Base-by-base conservation (phyloP, 1,140 invertebrate species). In the Hydropsyche tenuis region DNA sequence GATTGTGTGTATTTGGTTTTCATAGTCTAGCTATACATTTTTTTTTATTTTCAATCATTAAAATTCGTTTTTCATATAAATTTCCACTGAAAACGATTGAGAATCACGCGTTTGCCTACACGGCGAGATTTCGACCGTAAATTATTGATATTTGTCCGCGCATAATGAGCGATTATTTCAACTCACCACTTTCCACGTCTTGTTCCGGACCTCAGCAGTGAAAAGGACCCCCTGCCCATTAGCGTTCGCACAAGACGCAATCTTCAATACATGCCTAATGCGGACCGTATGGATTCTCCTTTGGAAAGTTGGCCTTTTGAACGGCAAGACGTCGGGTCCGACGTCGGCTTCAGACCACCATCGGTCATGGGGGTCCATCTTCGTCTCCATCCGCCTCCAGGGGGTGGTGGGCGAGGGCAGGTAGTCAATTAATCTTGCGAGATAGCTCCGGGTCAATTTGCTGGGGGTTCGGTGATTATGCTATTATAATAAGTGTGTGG, bases 381-480 rank as follows among this genome's bases (percentile, higher is more conserved):
- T 70, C 51, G 69, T 70, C 53, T 37, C 51, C 37, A 11, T 25
- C 5, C 56, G 22, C 7, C 23, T 37, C 3, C 30, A 37, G 3
- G 30, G 23, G 30, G 25, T n/a, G 25, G 23, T 53, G 16, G 48
- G 30, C 69, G 18, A 56, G 18, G 22, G 63, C 30, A 37, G 25
- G 69, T 18, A 37, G 45, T 73, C 71, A 73, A 73, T 73, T 73
- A 73, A 73, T 73, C 71, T 73, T 73, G 51, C 42, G 62, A 73
- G 71, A 73, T 73, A 65, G 64, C 63, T 73, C 63, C 14, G 71
- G 71, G 71, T 73, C 71, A 73, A 73, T 65, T 73, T 73, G 71
- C 71, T 9, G 30, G 30, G 71, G 48, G 20, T 60, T 14, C 63
- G 37, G 4, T 14, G 46, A n/a, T 16, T 51, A 51, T 51, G 30